Conservation (phyloP, 2,888 invertebrate genomes). For the Euzetes globulus region DNA sequence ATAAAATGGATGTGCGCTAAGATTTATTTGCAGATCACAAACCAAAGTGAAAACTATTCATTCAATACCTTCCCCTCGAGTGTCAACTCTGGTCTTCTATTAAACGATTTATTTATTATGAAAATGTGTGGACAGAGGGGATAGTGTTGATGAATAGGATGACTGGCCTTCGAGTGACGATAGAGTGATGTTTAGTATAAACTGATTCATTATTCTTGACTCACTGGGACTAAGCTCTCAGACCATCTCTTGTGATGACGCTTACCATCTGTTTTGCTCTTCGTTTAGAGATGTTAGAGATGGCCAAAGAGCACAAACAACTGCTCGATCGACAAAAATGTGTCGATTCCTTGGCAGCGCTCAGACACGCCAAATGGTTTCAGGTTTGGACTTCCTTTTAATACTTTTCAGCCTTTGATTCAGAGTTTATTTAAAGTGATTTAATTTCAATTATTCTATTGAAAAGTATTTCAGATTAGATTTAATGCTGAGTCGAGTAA, state of each 20-base stretch:
- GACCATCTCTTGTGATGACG: not conserved
- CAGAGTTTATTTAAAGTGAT: not conserved
- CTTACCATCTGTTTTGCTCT: slow-evolving; percentile 8
- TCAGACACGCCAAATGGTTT: slow-evolving; percentile 99
- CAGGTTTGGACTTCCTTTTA: slow-evolving; percentile 60
- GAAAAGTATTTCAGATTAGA: not conserved
- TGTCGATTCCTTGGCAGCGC: slow-evolving; percentile 98
- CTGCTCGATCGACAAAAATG: slow-evolving; percentile 98
- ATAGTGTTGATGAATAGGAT: slow-evolving; percentile 30
- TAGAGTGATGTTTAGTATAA: slow-evolving; percentile 19
- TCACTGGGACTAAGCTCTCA: slow-evolving; percentile 5
- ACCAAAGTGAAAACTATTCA: not conserved
- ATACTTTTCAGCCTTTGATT: slow-evolving; percentile 48
- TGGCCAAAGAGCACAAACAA: slow-evolving; percentile 65
- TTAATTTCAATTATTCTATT: not conserved
- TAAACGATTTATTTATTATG: not conserved
- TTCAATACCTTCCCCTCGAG: slow-evolving; percentile 8
- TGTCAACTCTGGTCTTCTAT: not conserved
- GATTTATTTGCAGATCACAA: slow-evolving; percentile 20
- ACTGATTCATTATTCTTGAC: slow-evolving; percentile 25
- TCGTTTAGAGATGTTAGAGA: slow-evolving; percentile 47
- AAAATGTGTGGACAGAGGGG: not conserved
- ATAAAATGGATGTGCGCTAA: not conserved
- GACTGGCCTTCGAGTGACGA: slow-evolving; percentile 20
- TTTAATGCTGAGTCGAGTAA: not conserved